Percentiles rank a stretch among this genome's conserved stretches.
These are phyloP conservation scores for Peromyscus eremicus DNA, from an alignment of 2,797 vertebrate species.

Conservation along the genomic window DNA sequence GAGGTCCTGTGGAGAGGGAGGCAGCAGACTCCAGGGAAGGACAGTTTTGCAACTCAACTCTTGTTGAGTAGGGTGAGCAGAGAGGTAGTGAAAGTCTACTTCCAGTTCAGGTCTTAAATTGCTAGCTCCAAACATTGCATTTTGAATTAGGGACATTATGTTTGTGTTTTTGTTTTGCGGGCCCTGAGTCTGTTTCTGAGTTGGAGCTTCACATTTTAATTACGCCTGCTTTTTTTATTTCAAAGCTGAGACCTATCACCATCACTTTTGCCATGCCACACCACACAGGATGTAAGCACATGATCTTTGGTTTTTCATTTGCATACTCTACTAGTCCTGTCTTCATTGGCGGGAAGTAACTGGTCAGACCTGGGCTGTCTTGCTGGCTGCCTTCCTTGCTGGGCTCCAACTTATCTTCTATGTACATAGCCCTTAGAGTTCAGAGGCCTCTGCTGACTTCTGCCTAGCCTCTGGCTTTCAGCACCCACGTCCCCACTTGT, in stretches of 20 bases:
- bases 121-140: slow-evolving; percentile 54
- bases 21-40: slow-evolving; percentile 44
- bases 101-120: slow-evolving; percentile 49
- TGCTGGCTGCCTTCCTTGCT: slow-evolving; percentile 69
- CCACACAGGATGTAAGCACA: slow-evolving; percentile 61
- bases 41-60: slow-evolving; percentile 24
- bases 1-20: not conserved
- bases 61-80: not conserved
- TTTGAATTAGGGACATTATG: slow-evolving; percentile 41
- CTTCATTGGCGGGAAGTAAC: slow-evolving; percentile 78
- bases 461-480: slow-evolving; percentile 63
- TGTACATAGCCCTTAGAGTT: slow-evolving; percentile 81
- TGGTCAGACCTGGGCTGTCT: slow-evolving; percentile 73
- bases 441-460: slow-evolving; percentile 76
- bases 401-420: slow-evolving; percentile 70
- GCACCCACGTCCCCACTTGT: slow-evolving; percentile 61
- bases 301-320: slow-evolving; percentile 81
- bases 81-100: slow-evolving; percentile 18
- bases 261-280: slow-evolving; percentile 66
- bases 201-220: slow-evolving; percentile 61
- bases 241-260: slow-evolving; percentile 56
- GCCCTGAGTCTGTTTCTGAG: slow-evolving; percentile 33
- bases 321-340: slow-evolving; percentile 75
- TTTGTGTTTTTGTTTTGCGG: slow-evolving; percentile 42
- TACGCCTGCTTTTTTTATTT: slow-evolving; percentile 33